Conservation (phyloP, 2,113 vertebrate species). For the Semicossyphus pulcher region DNA sequence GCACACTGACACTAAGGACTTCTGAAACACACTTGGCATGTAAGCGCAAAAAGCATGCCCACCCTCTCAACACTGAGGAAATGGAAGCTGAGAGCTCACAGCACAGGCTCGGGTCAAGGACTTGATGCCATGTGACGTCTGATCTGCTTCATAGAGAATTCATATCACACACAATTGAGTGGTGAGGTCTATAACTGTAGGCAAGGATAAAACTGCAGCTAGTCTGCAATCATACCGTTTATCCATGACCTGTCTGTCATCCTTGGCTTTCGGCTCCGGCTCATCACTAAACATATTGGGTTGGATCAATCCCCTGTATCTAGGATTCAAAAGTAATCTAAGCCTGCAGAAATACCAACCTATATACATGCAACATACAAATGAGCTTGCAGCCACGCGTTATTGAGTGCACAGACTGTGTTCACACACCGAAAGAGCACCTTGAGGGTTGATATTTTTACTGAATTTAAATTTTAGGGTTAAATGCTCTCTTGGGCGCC, state of each 20-base stretch:
- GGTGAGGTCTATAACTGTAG: slow-evolving; percentile 54
- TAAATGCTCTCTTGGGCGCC: neutral
- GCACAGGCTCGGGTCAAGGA: slow-evolving; percentile 57
- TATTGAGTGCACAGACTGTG: slow-evolving; percentile 3
- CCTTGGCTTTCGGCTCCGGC: slow-evolving; percentile 48
- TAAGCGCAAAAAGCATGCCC: slow-evolving; percentile 43
- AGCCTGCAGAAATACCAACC: slow-evolving; percentile 45
- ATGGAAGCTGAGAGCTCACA: slow-evolving; percentile 45
- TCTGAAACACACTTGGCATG: slow-evolving; percentile 28
- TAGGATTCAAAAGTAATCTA: slow-evolving; percentile 48
- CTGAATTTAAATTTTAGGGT: neutral
- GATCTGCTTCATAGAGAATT: slow-evolving; percentile 58
- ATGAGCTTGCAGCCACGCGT: slow-evolving; percentile 18
- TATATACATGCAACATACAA: slow-evolving; percentile 21
- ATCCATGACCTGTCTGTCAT: slow-evolving; percentile 64
- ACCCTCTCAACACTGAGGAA: slow-evolving; percentile 35
- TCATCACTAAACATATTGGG: slow-evolving; percentile 58
- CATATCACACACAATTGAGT: slow-evolving; percentile 31
- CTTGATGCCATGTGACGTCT: slow-evolving; percentile 53
- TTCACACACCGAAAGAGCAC: neutral
- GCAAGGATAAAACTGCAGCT: slow-evolving; percentile 57
- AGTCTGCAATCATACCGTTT: slow-evolving; percentile 50
- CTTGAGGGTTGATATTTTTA: neutral
- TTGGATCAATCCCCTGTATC: slow-evolving; percentile 59
- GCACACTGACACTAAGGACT: slow-evolving; percentile 31